Conservation (phyloP, 2,888 invertebrate genomes). For the Eucera pruinosa region DNA sequence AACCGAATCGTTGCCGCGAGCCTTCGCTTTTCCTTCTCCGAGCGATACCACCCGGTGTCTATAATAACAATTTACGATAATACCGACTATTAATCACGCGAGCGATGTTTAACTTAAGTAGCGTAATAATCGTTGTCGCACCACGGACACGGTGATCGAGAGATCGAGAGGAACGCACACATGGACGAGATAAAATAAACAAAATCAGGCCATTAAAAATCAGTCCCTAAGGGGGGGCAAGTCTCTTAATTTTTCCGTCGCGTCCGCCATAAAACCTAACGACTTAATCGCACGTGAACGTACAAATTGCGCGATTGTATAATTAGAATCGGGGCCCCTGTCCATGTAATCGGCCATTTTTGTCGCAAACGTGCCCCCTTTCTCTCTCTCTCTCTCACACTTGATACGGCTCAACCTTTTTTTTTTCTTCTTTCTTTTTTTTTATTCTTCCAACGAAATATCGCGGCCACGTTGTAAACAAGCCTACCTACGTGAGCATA, state of each 20-base stretch:
- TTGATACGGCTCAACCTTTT: too few relatives aligned
- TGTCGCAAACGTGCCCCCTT: conserved; percentile 30
- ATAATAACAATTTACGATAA: conserved; percentile 19
- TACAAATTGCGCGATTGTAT: conserved; percentile 58
- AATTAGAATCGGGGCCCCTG: conserved; percentile 40
- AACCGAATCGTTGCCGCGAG: too few relatives aligned
- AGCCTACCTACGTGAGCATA: conserved; percentile 33
- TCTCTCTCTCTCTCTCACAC: not conserved
- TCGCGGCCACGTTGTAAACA: conserved; percentile 47
- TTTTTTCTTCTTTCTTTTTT: not conserved
- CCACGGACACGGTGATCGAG: too few relatives aligned
- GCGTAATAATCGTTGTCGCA: conserved; percentile 46
- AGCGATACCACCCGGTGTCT: conserved; percentile 12
- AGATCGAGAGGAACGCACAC: too few relatives aligned
- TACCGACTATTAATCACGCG: conserved; percentile 27
- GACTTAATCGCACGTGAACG: conserved; percentile 63
- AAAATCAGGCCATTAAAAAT: conserved; percentile 29
- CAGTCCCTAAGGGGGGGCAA: not conserved
- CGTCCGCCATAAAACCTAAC: conserved; percentile 49
- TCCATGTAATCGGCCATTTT: conserved; percentile 32
- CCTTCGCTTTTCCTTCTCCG: too few relatives aligned
- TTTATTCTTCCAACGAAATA: too few relatives aligned
- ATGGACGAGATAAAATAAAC: conserved; percentile 32
- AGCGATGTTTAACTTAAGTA: conserved; percentile 25
- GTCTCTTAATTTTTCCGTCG: conserved; percentile 27